Conservation (phyloP, 2,888 invertebrate genomes). For the Petrolisthes manimaculis region DNA sequence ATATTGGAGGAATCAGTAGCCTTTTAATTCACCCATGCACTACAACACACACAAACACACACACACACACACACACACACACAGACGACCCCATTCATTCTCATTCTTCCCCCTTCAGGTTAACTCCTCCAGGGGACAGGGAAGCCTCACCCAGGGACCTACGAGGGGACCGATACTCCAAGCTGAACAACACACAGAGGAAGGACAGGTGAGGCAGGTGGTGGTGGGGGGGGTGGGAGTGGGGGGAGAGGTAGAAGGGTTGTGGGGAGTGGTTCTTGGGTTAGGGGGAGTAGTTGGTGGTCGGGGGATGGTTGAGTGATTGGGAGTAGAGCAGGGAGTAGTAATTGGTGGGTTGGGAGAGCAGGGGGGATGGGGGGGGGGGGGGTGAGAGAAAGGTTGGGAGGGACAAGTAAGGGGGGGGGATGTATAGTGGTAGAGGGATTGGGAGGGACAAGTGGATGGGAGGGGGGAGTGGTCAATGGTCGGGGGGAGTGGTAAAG, state of each 20-base stretch:
- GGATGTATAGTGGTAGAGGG: too few species aligned
- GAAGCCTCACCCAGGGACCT: constrained; percentile 41
- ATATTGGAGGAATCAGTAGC: too few species aligned
- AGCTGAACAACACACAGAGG: constrained; percentile 25
- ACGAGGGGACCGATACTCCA: constrained; percentile 42
- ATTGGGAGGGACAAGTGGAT: too few species aligned
- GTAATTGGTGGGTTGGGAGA: neutral
- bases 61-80: too few species aligned
- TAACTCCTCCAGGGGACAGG: neutral
- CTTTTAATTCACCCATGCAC: too few species aligned
- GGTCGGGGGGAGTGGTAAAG: too few species aligned
- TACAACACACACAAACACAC: too few species aligned
- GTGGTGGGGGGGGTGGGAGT: neutral
- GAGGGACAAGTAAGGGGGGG: too few species aligned
- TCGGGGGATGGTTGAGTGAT: neutral
- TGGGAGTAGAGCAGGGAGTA: neutral
- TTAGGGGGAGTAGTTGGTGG: neutral
- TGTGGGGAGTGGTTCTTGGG: neutral
- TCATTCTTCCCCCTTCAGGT: neutral
- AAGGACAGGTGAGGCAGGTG: neutral
- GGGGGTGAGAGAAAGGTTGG: too few species aligned
- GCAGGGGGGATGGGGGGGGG: neutral
- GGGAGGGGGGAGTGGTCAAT: too few species aligned
- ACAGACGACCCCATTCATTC: neutral
- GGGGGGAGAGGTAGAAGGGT: neutral